phyloP scores from a whole-genome alignment of 2,888 invertebrate genomes.

The Rapana venosa region DNA sequence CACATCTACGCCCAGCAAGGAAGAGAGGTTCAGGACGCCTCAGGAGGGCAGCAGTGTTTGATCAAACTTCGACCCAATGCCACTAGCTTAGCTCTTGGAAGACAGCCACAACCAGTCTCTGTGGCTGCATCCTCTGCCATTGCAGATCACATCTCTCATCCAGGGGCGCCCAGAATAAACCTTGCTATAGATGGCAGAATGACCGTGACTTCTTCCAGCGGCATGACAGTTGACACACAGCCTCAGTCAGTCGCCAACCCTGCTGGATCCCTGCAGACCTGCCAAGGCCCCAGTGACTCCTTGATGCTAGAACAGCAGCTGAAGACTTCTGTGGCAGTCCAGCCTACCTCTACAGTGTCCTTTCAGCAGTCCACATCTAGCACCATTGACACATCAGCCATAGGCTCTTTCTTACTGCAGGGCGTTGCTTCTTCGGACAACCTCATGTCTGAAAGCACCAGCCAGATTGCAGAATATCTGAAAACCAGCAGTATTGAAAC shows the following conservation, averaged over 20 bases:
- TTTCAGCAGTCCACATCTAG: neutral
- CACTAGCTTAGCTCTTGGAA: too few species aligned
- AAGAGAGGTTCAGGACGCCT: neutral
- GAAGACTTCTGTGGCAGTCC: neutral
- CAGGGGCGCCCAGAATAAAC: neutral
- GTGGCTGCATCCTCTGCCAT: neutral
- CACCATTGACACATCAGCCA: constrained; percentile 5
- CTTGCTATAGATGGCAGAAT: neutral
- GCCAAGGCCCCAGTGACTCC: neutral
- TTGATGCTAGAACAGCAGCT: neutral
- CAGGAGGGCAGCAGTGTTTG: neutral
- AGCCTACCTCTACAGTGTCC: neutral
- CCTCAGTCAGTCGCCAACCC: neutral
- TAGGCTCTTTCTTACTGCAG: neutral
- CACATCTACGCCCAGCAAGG: neutral
- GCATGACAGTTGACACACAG: neutral
- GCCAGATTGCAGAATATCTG: constrained; percentile 26
- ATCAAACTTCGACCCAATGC: neutral
- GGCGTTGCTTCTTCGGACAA: neutral
- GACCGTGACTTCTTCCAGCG: neutral
- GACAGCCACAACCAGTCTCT: neutral
- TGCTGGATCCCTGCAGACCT: neutral
- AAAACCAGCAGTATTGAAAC: constrained; percentile 32
- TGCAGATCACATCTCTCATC: neutral
- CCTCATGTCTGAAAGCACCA: constrained; percentile 26